Evolutionary conservation across 2,113 vertebrate species (phyloP), one percentile per base, ranked within the genome.

Genomic region (Alouatta palliata): DNA sequence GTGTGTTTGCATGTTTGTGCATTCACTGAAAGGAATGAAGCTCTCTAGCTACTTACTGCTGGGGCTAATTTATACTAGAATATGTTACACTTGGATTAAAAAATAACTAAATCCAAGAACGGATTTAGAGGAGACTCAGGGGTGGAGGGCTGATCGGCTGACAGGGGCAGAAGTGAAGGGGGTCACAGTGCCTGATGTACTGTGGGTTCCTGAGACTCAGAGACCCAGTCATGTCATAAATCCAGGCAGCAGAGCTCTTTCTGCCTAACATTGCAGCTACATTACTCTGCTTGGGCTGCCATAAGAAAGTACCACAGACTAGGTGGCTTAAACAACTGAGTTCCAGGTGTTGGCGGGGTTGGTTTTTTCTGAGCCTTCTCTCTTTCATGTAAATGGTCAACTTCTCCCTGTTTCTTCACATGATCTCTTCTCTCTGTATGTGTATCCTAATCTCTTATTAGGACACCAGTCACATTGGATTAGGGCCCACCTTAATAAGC

Each of bases 51-150:
- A 52, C 71, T 92, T 88, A 89, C 47, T 92, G 11, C 27, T 86
- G 75, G 79, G 70, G 79, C 56, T 92, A 80, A 82, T 79, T 92
- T 95, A 94, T 90, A 80, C 82, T 68, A 32, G 76, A 90, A 64
- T 81, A 66, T 20, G 43, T 80, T 71, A 64, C 25, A 40, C 5
- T 4, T 64, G 66, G 56, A 49, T 76, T 94, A 32, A 79, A 96
- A 89, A 84, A 64, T 43, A 86, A 56, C 30, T 20, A 79, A 77
- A 86, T 87, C 45, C 58, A 68, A 64, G 80, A 84, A 52, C 35
- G n/a, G 88, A 87, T n/a, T 80, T 77, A 96, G 75, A 45, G 17
- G 21, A 76, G 73, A 52, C n/a, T 70, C 58, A 16, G 32, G 25
- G 45, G 43, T 35, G 54, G 54, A 75, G 81, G 70, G 14, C 43